These are phyloP conservation scores for Bombyx huttoni DNA, from an alignment of 2,888 invertebrate genomes.

Conservation along the genomic window DNA sequence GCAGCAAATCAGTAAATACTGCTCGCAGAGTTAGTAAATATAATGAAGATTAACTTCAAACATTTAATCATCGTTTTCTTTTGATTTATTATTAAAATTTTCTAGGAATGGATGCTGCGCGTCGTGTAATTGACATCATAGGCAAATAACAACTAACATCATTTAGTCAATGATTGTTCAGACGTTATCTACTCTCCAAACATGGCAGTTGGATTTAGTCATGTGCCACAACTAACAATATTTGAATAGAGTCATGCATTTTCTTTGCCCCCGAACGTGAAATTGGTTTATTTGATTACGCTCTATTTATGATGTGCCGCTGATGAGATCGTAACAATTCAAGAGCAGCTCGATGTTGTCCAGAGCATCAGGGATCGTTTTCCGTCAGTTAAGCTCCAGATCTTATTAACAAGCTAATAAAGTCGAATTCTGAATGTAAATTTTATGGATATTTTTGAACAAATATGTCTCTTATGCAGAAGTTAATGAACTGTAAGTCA, in stretches of 20 bases:
- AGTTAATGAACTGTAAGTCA: too few relatives aligned
- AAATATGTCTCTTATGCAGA: too few relatives aligned
- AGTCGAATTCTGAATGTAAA: too few relatives aligned
- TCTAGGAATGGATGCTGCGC: background rate
- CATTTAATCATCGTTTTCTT: background rate
- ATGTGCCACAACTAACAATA: constrained; percentile 34
- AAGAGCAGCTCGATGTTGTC: too few relatives aligned
- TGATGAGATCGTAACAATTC: too few relatives aligned
- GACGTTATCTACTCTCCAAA: constrained; percentile 24
- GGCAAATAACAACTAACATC: constrained; percentile 6
- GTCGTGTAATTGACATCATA: background rate
- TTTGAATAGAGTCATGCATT: constrained; percentile 35
- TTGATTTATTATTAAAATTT: background rate
- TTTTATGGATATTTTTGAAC: too few relatives aligned
- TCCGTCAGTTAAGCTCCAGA: too few relatives aligned
- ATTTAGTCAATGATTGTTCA: constrained; percentile 5
- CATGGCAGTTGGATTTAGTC: constrained; percentile 25
- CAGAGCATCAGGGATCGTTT: too few relatives aligned
- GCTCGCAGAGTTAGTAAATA: too few relatives aligned
- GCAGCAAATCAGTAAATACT: too few relatives aligned
- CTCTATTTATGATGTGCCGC: background rate
- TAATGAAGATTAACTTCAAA: background rate
- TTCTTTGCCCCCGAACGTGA: constrained; percentile 9
- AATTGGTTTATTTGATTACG: constrained; percentile 16
- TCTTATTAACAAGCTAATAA: too few relatives aligned